Evolutionary conservation across 2,113 vertebrate genomes (phyloP), one percentile per base, ranked within the genome.

Genomic region (Sardina pilchardus): DNA sequence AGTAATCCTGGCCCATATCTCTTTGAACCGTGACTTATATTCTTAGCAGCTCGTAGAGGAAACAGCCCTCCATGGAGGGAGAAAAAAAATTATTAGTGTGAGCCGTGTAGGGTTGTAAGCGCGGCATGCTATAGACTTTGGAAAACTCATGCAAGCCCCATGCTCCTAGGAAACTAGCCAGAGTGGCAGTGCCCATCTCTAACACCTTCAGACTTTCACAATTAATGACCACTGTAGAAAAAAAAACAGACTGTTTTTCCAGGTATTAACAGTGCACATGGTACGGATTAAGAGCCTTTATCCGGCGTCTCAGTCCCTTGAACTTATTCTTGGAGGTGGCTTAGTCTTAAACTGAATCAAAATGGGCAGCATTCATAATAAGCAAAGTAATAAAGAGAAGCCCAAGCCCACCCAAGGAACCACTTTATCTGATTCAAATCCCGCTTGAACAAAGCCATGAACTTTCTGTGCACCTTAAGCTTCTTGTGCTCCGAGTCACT

Each of bases 231-330:
- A 75, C 87, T 82, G 80, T 87, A 78, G 71, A 34, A 84, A 83
- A 82, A 85, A 86, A 83, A 0, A 82, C 34, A 45, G 67, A 16
- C 81, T 83, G 48, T 90, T 89, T 89, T 86, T 84, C 86, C 86
- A 88, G 85, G 93, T 90, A 93, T 94, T 94, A 93, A 82, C 82
- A 85, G 86, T 89, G 91, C 95, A 93, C 94, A 95, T 95, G 94
- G 90, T 90, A 91, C 59, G 89, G 94, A 95, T 95, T 95, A 94
- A 81, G 86, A 84, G 84, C 34, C 81, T 87, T 93, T 89, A 93
- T 92, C 92, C 92, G 85, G 81, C 39, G 48, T 90, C 87, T 90
- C 80, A 63, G 63, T 85, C 87, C 88, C 85, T 84, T 89, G 86
- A 88, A 91, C 88, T 43, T 81, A 86, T 86, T 90, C 87, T 81